Conservation (phyloP, 2,797 vertebrate genomes). For the Pseudochirops corinnae region DNA sequence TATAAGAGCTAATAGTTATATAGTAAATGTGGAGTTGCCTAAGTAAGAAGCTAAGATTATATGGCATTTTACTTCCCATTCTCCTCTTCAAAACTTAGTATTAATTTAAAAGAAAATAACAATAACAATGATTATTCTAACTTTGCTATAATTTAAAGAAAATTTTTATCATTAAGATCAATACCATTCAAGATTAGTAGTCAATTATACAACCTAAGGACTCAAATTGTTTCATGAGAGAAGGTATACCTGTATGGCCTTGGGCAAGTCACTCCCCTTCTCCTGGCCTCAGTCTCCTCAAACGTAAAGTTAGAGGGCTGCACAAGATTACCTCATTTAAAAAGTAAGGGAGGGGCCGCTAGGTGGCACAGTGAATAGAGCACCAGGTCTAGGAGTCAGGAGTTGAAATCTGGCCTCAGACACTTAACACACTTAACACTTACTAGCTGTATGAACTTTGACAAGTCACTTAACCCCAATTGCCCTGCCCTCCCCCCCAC, state of each 20-base stretch:
- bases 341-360: neutral
- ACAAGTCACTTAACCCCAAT: too few species aligned
- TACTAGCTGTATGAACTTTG: too few species aligned
- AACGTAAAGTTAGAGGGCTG: neutral
- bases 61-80: constrained; percentile 19
- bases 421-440: too few species aligned
- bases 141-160: constrained; percentile 28
- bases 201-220: neutral
- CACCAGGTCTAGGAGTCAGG: too few species aligned
- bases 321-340: neutral
- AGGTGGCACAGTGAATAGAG: too few species aligned
- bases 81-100: constrained; percentile 35
- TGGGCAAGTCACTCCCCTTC: neutral
- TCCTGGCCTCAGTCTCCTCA: neutral
- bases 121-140: constrained; percentile 39
- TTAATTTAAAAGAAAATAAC: constrained; percentile 26
- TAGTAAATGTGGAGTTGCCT: neutral
- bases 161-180: constrained; percentile 32
- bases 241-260: constrained; percentile 9
- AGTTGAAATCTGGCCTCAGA: too few species aligned
- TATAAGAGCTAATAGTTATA: neutral
- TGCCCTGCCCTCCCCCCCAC: too few species aligned
- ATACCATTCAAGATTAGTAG: constrained; percentile 34
- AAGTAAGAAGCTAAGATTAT: constrained; percentile 5
- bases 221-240: constrained; percentile 20